Evolutionary conservation across 2,113 vertebrate species (phyloP).

Genomic region (Mungos mungo): DNA sequence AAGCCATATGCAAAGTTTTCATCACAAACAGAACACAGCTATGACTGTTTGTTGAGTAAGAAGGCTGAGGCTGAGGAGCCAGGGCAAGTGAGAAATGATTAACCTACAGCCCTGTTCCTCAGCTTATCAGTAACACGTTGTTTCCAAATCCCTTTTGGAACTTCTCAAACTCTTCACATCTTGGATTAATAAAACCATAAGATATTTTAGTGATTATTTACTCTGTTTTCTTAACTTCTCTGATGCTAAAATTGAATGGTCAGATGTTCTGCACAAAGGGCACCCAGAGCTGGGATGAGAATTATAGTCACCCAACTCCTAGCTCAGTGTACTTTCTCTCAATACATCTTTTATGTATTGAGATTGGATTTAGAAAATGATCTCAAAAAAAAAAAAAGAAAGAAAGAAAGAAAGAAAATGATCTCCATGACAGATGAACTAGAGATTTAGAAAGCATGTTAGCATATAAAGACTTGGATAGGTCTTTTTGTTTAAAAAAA

Average conservation of each 20-base stretch:
- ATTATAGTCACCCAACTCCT: background rate
- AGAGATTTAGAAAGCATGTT: background rate
- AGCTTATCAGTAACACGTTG: background rate
- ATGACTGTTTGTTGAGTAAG: background rate
- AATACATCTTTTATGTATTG: background rate
- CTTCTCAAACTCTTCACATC: background rate
- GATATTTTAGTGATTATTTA: background rate
- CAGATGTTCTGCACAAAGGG: background rate
- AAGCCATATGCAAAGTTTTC: slow-evolving; percentile 40
- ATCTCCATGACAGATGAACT: background rate
- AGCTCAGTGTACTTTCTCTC: background rate
- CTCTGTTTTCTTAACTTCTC: background rate
- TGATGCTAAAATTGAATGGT: background rate
- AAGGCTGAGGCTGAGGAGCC: background rate
- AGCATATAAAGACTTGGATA: background rate
- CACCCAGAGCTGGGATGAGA: background rate
- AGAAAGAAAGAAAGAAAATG: background rate
- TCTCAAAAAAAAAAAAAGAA: background rate
- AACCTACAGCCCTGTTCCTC: background rate
- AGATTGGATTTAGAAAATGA: background rate
- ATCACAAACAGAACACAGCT: background rate
- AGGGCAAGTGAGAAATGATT: background rate
- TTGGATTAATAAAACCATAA: background rate
- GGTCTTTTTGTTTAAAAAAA: background rate
- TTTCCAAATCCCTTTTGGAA: background rate